Evolutionary conservation across 2,113 vertebrate species (phyloP).

Genomic region (Engystomops pustulosus): DNA sequence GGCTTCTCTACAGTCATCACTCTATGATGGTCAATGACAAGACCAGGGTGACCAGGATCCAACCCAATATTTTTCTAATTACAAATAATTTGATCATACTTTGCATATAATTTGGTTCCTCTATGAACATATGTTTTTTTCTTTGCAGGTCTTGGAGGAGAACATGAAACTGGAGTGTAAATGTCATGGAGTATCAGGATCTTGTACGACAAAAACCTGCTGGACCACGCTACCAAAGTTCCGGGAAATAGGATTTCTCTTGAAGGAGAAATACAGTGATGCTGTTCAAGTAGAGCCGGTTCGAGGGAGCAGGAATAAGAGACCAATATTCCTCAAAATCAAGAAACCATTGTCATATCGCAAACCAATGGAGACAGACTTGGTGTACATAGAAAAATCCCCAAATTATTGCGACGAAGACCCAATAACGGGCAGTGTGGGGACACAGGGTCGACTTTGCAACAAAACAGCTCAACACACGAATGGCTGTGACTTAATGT

Average conservation of each 20-base stretch:
- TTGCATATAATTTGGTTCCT: too few relatives aligned
- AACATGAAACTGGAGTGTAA: constrained; percentile 95
- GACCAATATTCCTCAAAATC: constrained; percentile 95
- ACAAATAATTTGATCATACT: too few relatives aligned
- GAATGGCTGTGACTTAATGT: constrained; percentile 95
- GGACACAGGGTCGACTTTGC: constrained; percentile 92
- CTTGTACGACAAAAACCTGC: constrained; percentile 97
- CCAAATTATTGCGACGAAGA: constrained; percentile 98
- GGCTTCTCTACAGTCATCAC: too few relatives aligned
- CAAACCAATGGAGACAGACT: constrained; percentile 95
- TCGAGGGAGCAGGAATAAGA: constrained; percentile 91
- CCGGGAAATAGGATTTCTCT: constrained; percentile 93
- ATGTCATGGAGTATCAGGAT: constrained; percentile 93
- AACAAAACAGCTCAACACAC: constrained; percentile 95
- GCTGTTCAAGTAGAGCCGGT: constrained; percentile 94
- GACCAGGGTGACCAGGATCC: too few relatives aligned
- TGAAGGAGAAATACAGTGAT: constrained; percentile 94
- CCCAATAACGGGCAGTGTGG: constrained; percentile 86
- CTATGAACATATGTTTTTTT: not conserved
- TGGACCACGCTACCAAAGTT: constrained; percentile 98
- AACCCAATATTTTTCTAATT: too few relatives aligned
- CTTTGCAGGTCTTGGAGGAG: constrained; percentile 86
- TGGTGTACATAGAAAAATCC: constrained; percentile 96
- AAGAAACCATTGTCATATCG: constrained; percentile 94
- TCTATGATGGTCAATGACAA: too few relatives aligned